Evolutionary conservation across 2,113 vertebrate species (phyloP).

Genomic region (Hemiprocne comata): DNA sequence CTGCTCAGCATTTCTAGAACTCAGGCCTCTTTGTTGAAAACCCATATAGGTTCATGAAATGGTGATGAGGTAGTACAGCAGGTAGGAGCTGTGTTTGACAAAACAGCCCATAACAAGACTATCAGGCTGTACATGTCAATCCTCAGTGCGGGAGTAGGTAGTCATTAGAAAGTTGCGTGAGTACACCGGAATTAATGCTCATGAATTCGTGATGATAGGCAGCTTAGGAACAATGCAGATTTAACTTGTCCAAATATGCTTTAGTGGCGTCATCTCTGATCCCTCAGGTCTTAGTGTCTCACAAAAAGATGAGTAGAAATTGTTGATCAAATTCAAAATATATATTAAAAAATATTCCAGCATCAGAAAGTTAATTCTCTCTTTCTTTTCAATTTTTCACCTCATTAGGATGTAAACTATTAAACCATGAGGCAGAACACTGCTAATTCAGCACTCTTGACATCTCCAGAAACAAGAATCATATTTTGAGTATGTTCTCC

Average conservation of each 20-base stretch:
- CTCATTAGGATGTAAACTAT: not conserved
- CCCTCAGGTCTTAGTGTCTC: not conserved
- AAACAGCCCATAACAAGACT: constrained; percentile 7
- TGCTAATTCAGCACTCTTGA: not conserved
- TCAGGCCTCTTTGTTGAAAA: not conserved
- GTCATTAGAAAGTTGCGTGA: constrained; percentile 33
- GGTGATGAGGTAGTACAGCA: not conserved
- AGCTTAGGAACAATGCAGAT: not conserved
- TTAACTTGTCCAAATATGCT: not conserved
- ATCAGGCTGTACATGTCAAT: constrained; percentile 42
- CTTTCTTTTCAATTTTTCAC: not conserved
- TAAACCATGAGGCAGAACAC: not conserved
- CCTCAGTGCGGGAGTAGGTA: not conserved
- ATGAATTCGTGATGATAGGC: constrained; percentile 1
- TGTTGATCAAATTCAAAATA: not conserved
- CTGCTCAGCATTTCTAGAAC: constrained; percentile 1
- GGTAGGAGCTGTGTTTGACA: not conserved
- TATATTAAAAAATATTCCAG: not conserved
- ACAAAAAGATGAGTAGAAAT: not conserved
- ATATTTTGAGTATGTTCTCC: not conserved
- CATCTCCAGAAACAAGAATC: not conserved
- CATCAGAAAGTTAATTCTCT: not conserved
- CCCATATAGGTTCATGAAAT: not conserved
- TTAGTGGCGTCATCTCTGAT: not conserved
- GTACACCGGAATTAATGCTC: not conserved